These are phyloP conservation scores for Lophotriccus pileatus DNA, from an alignment of 2,797 vertebrate genomes.

Conservation along the genomic window DNA sequence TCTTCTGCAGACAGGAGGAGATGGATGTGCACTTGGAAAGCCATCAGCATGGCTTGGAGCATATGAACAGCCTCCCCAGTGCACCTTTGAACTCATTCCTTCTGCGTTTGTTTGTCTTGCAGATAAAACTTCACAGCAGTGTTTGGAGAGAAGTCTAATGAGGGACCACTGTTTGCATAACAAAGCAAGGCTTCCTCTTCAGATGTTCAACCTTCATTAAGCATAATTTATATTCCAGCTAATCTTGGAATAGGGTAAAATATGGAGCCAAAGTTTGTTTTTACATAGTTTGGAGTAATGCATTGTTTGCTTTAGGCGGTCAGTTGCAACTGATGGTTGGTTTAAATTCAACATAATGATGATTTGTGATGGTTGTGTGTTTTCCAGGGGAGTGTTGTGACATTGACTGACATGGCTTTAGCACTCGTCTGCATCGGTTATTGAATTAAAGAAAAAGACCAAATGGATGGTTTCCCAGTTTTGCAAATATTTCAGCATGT, in stretches of 20 bases:
- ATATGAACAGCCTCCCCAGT: not conserved
- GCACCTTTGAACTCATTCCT: constrained; percentile 52
- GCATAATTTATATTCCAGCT: constrained; percentile 53
- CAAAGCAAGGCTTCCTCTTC: constrained; percentile 46
- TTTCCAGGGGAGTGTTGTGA: not conserved
- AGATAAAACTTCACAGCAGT: constrained; percentile 68
- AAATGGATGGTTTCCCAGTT: not conserved
- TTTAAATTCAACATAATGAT: constrained; percentile 48
- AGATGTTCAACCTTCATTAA: constrained; percentile 49
- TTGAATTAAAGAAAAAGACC: not conserved
- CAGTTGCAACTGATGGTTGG: constrained; percentile 33
- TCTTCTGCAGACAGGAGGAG: not conserved
- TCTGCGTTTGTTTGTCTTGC: constrained; percentile 70
- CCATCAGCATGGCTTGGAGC: not conserved
- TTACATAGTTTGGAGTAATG: constrained; percentile 43
- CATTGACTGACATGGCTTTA: not conserved
- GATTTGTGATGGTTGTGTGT: not conserved
- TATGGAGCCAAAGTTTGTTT: constrained; percentile 51
- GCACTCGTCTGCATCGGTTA: not conserved
- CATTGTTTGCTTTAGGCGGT: constrained; percentile 57
- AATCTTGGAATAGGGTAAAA: constrained; percentile 51
- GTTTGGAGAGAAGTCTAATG: constrained; percentile 62
- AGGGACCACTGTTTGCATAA: constrained; percentile 60
- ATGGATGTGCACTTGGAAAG: constrained; percentile 51
- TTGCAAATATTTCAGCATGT: not conserved